These are phyloP conservation scores for Urocolius indicus DNA, from an alignment of 2,113 vertebrate genomes.

Conservation along the genomic window DNA sequence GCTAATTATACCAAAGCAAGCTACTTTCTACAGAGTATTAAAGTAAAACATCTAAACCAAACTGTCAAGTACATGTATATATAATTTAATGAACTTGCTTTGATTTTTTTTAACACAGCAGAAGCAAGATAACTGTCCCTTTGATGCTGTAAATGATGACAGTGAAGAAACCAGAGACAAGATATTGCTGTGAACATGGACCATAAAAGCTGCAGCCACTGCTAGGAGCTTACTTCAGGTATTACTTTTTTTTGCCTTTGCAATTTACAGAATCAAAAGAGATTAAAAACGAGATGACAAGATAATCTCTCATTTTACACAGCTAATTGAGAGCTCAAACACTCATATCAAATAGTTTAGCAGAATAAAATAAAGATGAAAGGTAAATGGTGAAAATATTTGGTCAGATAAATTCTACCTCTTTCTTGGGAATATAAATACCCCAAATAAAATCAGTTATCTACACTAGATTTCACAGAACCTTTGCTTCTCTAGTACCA, in stretches of 20 bases:
- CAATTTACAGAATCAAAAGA: slow-evolving; percentile 47
- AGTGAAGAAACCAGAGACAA: slow-evolving; percentile 30
- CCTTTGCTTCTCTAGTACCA: not conserved
- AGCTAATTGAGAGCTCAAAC: slow-evolving; percentile 33
- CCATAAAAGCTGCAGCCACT: slow-evolving; percentile 1
- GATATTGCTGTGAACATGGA: not conserved
- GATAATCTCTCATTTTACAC: slow-evolving; percentile 20
- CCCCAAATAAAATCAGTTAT: not conserved
- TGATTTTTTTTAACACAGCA: slow-evolving; percentile 24
- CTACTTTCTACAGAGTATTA: slow-evolving; percentile 39
- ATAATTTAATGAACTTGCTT: slow-evolving; percentile 31
- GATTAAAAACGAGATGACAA: slow-evolving; percentile 28
- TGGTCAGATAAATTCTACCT: not conserved
- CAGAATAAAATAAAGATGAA: not conserved
- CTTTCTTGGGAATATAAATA: not conserved
- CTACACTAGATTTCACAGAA: not conserved
- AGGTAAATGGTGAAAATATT: slow-evolving; percentile 26
- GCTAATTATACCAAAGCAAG: slow-evolving; percentile 14
- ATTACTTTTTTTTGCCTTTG: not conserved
- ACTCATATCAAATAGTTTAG: not conserved
- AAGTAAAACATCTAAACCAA: slow-evolving; percentile 39
- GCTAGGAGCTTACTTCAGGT: slow-evolving; percentile 27
- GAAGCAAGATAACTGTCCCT: not conserved
- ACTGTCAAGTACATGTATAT: slow-evolving; percentile 16
- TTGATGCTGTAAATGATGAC: slow-evolving; percentile 28